Percentiles rank a stretch among this genome's conserved stretches.
phyloP scores from a whole-genome alignment of 2,888 invertebrate genomes.

The Rhingia campestris region DNA sequence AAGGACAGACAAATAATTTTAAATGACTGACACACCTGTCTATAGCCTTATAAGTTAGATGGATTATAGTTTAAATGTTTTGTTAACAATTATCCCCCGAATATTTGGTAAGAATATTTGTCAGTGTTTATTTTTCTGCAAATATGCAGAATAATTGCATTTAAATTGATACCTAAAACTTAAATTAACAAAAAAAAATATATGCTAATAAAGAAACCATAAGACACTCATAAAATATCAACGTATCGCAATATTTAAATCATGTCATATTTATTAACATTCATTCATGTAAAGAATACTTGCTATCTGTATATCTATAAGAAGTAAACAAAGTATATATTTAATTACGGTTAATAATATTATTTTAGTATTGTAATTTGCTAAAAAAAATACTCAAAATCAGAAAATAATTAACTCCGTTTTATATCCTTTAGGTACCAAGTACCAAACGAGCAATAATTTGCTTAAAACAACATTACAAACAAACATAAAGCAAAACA shows the following conservation, averaged over 20 bases:
- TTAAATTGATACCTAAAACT: background rate
- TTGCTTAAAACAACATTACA: slow-evolving; percentile 53
- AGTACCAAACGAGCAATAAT: slow-evolving; percentile 67
- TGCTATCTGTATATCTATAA: slow-evolving; percentile 46
- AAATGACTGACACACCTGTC: slow-evolving; percentile 1
- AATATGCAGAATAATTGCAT: slow-evolving; percentile 9
- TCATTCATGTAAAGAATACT: slow-evolving; percentile 56
- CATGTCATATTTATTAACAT: slow-evolving; percentile 55
- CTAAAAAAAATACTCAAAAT: slow-evolving; percentile 44
- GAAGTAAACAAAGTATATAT: slow-evolving; percentile 42
- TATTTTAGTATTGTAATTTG: slow-evolving; percentile 52
- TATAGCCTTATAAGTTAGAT: slow-evolving; percentile 9
- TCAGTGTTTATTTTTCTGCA: background rate
- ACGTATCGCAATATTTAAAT: slow-evolving; percentile 59
- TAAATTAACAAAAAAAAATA: background rate
- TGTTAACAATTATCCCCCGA: slow-evolving; percentile 7
- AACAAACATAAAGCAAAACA: slow-evolving; percentile 29
- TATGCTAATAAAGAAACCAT: slow-evolving; percentile 29
- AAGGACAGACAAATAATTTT: background rate
- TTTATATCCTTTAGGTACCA: slow-evolving; percentile 69
- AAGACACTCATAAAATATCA: slow-evolving; percentile 55
- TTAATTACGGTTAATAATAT: slow-evolving; percentile 41
- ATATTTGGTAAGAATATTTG: slow-evolving; percentile 6
- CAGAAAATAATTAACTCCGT: slow-evolving; percentile 50
- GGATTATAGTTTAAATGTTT: slow-evolving; percentile 26